These are phyloP conservation scores for Brachypodius melanocephalos DNA, from an alignment of 2,113 vertebrate species.

Conservation along the genomic window DNA sequence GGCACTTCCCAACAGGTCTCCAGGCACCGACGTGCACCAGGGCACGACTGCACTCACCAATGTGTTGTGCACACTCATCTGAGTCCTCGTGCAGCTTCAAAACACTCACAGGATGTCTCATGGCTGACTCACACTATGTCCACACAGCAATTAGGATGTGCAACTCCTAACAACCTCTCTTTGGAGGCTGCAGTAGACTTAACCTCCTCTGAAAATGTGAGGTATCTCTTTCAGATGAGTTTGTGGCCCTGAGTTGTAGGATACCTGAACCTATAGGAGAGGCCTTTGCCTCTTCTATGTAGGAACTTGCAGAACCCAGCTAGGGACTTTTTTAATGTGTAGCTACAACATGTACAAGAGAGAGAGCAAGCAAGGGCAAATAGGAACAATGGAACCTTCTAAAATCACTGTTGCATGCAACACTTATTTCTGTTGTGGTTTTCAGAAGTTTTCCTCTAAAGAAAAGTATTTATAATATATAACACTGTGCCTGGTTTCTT, in stretches of 20 bases:
- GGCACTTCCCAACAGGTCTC: not conserved
- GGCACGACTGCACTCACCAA: not conserved
- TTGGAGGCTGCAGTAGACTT: not conserved
- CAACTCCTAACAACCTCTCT: not conserved
- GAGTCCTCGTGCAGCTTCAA: not conserved
- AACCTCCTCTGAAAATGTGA: not conserved
- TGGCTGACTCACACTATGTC: not conserved
- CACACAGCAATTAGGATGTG: not conserved
- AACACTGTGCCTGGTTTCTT: not conserved
- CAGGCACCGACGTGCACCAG: not conserved
- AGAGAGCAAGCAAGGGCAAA: not conserved
- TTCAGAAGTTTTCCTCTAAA: not conserved
- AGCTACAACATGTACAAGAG: rapidly evolving
- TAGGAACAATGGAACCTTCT: not conserved
- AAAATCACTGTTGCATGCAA: not conserved
- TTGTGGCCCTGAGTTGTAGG: not conserved
- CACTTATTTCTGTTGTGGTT: not conserved
- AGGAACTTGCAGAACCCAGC: not conserved
- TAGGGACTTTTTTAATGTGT: not conserved
- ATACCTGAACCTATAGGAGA: not conserved
- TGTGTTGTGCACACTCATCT: not conserved
- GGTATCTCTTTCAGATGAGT: not conserved
- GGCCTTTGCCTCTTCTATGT: not conserved
- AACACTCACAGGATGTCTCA: not conserved
- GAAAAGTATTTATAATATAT: not conserved